Conservation (phyloP, 2,888 invertebrate species). For the Sipha maydis region DNA sequence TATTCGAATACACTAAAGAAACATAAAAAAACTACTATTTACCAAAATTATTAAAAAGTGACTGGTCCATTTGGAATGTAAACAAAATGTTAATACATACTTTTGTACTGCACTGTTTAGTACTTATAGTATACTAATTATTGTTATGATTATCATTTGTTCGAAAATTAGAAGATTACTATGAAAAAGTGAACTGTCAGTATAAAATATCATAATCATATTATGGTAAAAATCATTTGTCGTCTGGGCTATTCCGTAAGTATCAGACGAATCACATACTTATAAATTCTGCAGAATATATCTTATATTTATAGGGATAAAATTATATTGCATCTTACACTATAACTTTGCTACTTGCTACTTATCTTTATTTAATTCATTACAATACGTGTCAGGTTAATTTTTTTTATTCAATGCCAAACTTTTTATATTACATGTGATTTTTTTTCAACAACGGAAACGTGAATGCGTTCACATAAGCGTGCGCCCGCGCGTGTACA, state of each 20-base stretch:
- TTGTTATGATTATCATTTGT: not conserved
- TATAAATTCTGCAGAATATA: too few species aligned
- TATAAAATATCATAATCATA: too few species aligned
- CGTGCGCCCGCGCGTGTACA: not conserved
- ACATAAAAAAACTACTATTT: not conserved
- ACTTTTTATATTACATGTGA: not conserved
- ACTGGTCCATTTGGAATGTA: slow-evolving; percentile 19
- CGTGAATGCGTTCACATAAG: not conserved
- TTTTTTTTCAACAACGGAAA: slow-evolving; percentile 40
- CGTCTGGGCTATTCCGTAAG: too few species aligned
- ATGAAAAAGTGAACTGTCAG: not conserved
- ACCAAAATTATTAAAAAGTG: not conserved
- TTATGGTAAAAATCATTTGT: too few species aligned
- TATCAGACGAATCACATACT: too few species aligned
- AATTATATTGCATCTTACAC: not conserved
- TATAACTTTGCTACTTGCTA: not conserved
- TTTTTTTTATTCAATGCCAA: not conserved
- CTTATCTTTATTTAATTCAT: not conserved
- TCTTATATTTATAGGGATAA: not conserved
- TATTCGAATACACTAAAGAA: slow-evolving; percentile 4
- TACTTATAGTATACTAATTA: not conserved
- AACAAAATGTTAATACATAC: slow-evolving; percentile 32
- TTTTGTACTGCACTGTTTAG: not conserved
- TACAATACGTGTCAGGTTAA: not conserved
- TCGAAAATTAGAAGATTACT: not conserved